Evolutionary conservation across 2,888 invertebrate genomes (phyloP).

Genomic region (Melinaea menophilus): DNA sequence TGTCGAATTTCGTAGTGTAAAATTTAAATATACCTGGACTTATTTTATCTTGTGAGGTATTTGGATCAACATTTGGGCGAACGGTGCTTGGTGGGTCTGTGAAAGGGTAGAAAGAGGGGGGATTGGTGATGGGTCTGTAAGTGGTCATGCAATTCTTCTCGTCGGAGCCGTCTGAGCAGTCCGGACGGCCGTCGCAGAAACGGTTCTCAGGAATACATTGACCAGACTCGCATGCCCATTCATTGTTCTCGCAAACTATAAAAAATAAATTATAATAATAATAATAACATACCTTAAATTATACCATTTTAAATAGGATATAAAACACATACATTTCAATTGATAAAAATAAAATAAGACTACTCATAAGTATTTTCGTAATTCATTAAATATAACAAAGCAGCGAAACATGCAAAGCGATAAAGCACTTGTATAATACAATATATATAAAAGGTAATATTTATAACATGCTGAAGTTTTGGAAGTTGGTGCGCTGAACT

Average conservation of each 20-base stretch:
- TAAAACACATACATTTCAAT: too few relatives aligned
- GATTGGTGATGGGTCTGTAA: conserved; percentile 22
- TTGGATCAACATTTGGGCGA: not conserved
- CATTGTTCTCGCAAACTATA: conserved; percentile 79
- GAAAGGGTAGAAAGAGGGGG: conserved; percentile 4
- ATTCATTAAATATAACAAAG: too few relatives aligned
- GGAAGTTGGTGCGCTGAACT: conserved; percentile 8
- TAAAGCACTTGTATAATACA: not conserved
- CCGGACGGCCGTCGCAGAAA: conserved; percentile 79
- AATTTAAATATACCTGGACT: not conserved
- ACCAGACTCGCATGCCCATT: conserved; percentile 83
- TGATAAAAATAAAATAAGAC: too few relatives aligned
- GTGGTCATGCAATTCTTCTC: conserved; percentile 76
- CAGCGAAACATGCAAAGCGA: too few relatives aligned
- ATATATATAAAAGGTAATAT: not conserved
- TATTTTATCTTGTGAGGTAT: not conserved
- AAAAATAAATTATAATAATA: conserved; percentile 24
- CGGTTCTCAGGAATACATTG: conserved; percentile 80
- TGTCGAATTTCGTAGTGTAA: too few relatives aligned
- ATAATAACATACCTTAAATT: not conserved
- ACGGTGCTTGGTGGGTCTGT: conserved; percentile 4
- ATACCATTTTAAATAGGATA: too few relatives aligned
- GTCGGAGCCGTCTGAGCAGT: conserved; percentile 84
- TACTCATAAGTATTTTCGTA: too few relatives aligned
- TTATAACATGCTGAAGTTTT: conserved; percentile 10